Percentiles rank a stretch among this genome's conserved stretches.
Conservation (phyloP, 2,113 vertebrate species). For the Nesospiza acunhae region DNA sequence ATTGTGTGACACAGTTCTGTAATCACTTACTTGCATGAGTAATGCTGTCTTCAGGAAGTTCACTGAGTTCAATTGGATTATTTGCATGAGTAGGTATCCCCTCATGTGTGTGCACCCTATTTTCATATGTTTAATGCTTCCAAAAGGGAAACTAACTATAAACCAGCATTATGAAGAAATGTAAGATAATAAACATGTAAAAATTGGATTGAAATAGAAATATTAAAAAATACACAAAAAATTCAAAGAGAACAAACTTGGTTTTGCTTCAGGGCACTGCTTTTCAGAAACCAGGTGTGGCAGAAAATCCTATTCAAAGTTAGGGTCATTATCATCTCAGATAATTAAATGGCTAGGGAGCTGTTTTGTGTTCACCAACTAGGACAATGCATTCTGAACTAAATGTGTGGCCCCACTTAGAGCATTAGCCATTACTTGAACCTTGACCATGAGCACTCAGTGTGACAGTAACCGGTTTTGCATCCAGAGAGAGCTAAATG, state of each 20-base stretch:
- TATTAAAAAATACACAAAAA: background rate
- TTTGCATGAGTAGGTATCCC: constrained; percentile 60
- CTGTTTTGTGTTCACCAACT: constrained; percentile 42
- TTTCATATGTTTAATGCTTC: constrained; percentile 38
- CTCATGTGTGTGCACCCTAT: constrained; percentile 58
- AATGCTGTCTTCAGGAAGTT: constrained; percentile 65
- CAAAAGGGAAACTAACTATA: constrained; percentile 28
- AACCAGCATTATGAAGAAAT: background rate
- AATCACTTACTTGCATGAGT: constrained; percentile 65
- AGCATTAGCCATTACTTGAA: constrained; percentile 65
- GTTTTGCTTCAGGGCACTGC: background rate
- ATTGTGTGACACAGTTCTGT: constrained; percentile 47
- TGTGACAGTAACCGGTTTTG: constrained; percentile 51
- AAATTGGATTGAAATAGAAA: background rate
- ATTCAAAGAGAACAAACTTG: background rate
- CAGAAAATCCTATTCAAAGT: constrained; percentile 34
- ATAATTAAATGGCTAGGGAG: constrained; percentile 61
- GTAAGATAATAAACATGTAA: background rate
- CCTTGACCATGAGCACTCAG: constrained; percentile 50
- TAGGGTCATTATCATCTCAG: constrained; percentile 40
- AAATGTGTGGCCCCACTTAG: constrained; percentile 33
- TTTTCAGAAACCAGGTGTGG: constrained; percentile 30
- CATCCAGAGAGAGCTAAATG: constrained; percentile 12
- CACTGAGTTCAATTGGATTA: constrained; percentile 54
- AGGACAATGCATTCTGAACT: background rate